A percentile compares a stretch with the other conserved stretches of the same genome.
These are phyloP conservation scores for Eremobia ochroleuca DNA, from an alignment of 2,888 invertebrate genomes.

Conservation along the genomic window DNA sequence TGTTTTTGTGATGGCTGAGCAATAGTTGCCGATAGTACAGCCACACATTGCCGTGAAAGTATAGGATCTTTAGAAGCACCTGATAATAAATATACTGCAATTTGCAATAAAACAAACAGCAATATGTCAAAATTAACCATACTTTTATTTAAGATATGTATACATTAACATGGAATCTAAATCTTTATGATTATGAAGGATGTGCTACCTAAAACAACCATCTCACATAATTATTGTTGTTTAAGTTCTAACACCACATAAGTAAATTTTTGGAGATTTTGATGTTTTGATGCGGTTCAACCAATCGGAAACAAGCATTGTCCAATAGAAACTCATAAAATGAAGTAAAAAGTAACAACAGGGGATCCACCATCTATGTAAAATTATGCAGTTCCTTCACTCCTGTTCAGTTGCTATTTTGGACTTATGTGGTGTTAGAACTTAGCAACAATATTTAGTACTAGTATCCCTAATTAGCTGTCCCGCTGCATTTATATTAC, in stretches of 20 bases:
- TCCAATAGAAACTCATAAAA: too few relatives aligned
- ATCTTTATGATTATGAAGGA: not conserved
- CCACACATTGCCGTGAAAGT: not conserved
- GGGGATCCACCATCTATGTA: too few relatives aligned
- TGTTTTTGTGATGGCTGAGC: too few relatives aligned
- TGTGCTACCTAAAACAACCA: not conserved
- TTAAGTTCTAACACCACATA: too few relatives aligned
- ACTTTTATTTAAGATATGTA: not conserved
- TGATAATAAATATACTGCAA: not conserved
- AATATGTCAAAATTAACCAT: not conserved
- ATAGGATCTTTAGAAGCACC: not conserved
- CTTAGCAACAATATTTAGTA: not conserved
- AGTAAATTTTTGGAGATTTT: too few relatives aligned
- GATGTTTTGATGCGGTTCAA: too few relatives aligned
- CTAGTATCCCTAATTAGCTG: not conserved
- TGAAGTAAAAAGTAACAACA: too few relatives aligned
- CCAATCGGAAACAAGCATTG: too few relatives aligned
- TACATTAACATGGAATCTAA: not conserved
- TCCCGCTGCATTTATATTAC: not conserved
- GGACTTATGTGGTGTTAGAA: too few relatives aligned
- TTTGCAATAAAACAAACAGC: not conserved
- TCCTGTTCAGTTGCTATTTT: too few relatives aligned
- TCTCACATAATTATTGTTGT: not conserved
- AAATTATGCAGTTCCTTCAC: not conserved
- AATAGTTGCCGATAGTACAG: not conserved